Evolutionary conservation across 2,797 vertebrate species (phyloP), one percentile per base, ranked within the genome.

Genomic region (Takifugu rubripes): DNA sequence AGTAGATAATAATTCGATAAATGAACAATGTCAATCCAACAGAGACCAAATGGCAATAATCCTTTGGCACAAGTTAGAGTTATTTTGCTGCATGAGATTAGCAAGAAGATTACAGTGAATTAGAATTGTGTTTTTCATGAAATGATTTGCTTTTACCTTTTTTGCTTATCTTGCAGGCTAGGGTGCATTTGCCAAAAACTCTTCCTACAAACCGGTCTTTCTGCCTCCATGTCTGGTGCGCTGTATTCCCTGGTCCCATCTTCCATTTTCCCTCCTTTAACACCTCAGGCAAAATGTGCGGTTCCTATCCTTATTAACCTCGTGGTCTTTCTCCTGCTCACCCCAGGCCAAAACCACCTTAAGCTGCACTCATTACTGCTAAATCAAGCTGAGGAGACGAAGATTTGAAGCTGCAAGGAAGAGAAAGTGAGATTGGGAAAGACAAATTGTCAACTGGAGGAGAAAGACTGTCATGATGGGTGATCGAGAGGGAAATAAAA

Each of bases 291-390:
- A 78, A 75, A 85, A 79, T 76, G 70, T 64, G 52, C 90, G 87
- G 87, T 89, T 86, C 74, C 80, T 65, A 44, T 87, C 83, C 84
- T 91, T 87, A 90, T 90, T 90, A 91, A 86, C 84, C 87, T 87
- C 52, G 58, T 61, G 61, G 71, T 70, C 67, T 83, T 77, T 81
- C 68, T 78, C 65, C 68, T 64, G 67, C 72, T 84, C 79, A 88
- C 88, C 79, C 78, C 66, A 61, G 76, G 83, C 82, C 62, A 81
- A 73, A 64, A 64, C 66, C 80, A 79, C 79, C 74, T 78, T 74
- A 76, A 84, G 77, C 70, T 69, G 61, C 59, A 29, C 83, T 88
- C 76, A 85, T 86, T 84, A 82, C 72, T 59, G 64, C 77, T 56
- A 74, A 78, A 75, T 83, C 75, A 74, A 75, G 64, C 63, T 44